phyloP scores from a whole-genome alignment of 2,888 invertebrate species.

The Drosophila diplacantha region DNA sequence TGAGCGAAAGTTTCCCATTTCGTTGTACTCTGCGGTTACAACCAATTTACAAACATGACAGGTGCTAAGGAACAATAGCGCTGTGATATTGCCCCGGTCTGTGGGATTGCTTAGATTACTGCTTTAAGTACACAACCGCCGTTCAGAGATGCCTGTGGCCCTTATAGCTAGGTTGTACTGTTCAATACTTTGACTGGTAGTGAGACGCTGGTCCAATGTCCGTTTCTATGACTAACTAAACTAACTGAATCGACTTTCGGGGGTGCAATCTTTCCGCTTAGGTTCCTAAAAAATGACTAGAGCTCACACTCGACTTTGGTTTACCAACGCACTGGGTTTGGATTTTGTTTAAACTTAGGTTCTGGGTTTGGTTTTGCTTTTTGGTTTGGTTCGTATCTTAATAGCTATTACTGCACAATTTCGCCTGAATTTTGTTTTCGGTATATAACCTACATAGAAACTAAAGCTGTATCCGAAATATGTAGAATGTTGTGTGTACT shows the following conservation, averaged over 20 bases:
- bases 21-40: constrained; percentile 71
- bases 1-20: constrained; percentile 71
- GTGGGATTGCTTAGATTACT: constrained; percentile 39
- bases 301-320: constrained; percentile 74
- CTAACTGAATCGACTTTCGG: constrained; percentile 6
- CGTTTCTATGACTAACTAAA: constrained; percentile 42
- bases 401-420: constrained; percentile 75
- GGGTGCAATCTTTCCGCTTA: constrained; percentile 42
- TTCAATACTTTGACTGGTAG: constrained; percentile 71
- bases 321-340: constrained; percentile 50
- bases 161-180: constrained; percentile 62
- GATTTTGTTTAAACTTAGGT: constrained; percentile 41
- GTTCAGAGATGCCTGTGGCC: constrained; percentile 51
- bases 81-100: constrained; percentile 72
- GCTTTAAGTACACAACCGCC: constrained; percentile 75
- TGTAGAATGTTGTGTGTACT: constrained; percentile 23
- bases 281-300: constrained; percentile 70
- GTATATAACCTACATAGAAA: constrained; percentile 38
- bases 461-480: constrained; percentile 52
- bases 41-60: constrained; percentile 40
- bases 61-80: constrained; percentile 74
- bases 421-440: constrained; percentile 69
- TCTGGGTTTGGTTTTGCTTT: constrained; percentile 34
- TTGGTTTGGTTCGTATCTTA: constrained; percentile 46
- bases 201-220: constrained; percentile 70